A percentile compares a stretch with the other conserved stretches of the same genome.
phyloP scores from a whole-genome alignment of 2,113 vertebrate species.

The Balaeniceps rex region DNA sequence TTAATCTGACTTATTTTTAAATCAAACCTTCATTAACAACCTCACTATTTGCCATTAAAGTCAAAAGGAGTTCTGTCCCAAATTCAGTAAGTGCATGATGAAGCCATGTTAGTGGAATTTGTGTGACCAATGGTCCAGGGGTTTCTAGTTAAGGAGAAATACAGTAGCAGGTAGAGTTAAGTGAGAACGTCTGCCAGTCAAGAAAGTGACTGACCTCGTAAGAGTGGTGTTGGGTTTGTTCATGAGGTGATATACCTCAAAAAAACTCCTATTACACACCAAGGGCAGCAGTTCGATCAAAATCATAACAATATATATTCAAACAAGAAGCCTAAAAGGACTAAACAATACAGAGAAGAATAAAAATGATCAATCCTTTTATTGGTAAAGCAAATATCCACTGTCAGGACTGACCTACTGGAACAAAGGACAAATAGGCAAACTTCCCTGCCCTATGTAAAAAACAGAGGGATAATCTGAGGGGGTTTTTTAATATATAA shows the following conservation, averaged over 20 bases:
- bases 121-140: neutral
- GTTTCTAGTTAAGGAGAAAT: neutral
- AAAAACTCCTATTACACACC: neutral
- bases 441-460: neutral
- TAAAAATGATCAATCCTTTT: neutral
- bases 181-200: neutral
- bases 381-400: neutral
- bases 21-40: neutral
- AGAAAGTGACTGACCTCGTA: neutral
- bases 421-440: neutral
- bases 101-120: neutral
- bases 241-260: neutral
- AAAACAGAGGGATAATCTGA: neutral
- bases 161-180: neutral
- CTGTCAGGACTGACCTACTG: neutral
- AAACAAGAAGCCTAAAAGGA: neutral
- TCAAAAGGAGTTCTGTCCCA: neutral
- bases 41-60: neutral
- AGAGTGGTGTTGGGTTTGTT: neutral
- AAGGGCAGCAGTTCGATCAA: neutral
- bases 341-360: neutral
- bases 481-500: neutral
- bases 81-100: neutral
- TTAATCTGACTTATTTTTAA: neutral
- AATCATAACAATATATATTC: neutral